These are phyloP conservation scores for Conus ventricosus DNA, from an alignment of 1,140 invertebrate genomes.

Conservation along the genomic window DNA sequence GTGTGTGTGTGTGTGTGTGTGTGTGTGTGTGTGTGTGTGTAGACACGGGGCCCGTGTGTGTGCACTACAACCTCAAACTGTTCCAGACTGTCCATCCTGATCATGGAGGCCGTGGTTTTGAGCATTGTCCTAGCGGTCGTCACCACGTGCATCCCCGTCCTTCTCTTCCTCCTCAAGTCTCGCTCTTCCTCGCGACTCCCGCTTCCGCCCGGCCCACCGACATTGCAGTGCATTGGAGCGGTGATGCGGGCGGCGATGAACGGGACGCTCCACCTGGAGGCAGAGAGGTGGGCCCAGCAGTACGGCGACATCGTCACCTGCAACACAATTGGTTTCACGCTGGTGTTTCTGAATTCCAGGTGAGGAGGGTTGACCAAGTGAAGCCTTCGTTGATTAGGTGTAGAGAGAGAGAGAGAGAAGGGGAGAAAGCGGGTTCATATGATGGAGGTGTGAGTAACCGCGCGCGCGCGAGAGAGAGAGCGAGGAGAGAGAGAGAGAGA, in stretches of 20 bases:
- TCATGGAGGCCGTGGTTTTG: not conserved
- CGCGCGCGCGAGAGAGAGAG: too few relatives aligned
- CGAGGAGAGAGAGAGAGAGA: not conserved
- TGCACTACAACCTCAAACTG: not conserved
- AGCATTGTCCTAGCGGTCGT: not conserved
- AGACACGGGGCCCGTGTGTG: not conserved
- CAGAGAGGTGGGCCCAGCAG: not conserved
- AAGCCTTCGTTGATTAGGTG: too few relatives aligned
- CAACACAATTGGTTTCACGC: not conserved
- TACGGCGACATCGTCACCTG: not conserved
- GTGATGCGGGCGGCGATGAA: not conserved
- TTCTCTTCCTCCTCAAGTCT: not conserved
- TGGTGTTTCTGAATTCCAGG: constrained; percentile 16
- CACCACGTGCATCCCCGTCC: not conserved
- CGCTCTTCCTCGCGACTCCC: not conserved
- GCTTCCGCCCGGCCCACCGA: not conserved
- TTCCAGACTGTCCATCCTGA: too few relatives aligned
- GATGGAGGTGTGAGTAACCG: not conserved
- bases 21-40: not conserved
- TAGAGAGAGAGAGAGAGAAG: too few relatives aligned
- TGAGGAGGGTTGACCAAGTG: too few relatives aligned
- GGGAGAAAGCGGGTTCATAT: not conserved
- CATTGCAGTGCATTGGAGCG: not conserved
- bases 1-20: not conserved
- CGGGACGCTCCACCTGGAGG: constrained; percentile 10